Conservation (phyloP, 2,797 vertebrate genomes). For the Sardinella longiceps region DNA sequence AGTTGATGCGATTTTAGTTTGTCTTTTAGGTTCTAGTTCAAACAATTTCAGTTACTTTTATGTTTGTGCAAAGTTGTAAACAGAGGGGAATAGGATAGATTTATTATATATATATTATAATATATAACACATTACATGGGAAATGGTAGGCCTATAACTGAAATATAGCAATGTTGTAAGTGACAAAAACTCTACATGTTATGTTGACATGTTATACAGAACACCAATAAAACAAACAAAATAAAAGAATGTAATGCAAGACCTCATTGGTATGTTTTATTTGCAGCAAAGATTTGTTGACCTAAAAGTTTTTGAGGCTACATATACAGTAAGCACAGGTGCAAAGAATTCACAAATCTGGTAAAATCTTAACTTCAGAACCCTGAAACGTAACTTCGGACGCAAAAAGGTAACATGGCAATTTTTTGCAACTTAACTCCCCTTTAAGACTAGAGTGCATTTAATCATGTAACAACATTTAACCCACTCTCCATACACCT, state of each 20-base stretch:
- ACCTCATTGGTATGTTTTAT: not conserved
- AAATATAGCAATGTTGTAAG: not conserved
- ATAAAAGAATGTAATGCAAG: too few relatives aligned
- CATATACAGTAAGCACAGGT: not conserved
- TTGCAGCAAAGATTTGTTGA: not conserved
- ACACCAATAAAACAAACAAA: not conserved
- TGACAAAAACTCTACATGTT: not conserved
- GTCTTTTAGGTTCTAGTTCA: too few relatives aligned
- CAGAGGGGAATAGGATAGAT: not conserved
- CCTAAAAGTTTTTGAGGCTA: not conserved
- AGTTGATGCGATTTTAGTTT: not conserved
- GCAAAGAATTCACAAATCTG: not conserved
- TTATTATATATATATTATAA: not conserved
- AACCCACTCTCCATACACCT: not conserved
- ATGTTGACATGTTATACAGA: not conserved
- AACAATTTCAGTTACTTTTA: not conserved
- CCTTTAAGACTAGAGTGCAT: not conserved
- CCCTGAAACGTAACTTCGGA: not conserved
- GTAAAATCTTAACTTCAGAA: not conserved
- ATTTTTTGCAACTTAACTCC: not conserved
- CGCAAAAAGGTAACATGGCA: not conserved
- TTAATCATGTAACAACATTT: constrained; percentile 1
- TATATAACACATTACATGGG: not conserved
- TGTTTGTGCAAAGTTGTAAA: not conserved
- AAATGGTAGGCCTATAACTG: not conserved